Conservation (phyloP, 23 tunicate species). For the Trididemnum clinides region DNA sequence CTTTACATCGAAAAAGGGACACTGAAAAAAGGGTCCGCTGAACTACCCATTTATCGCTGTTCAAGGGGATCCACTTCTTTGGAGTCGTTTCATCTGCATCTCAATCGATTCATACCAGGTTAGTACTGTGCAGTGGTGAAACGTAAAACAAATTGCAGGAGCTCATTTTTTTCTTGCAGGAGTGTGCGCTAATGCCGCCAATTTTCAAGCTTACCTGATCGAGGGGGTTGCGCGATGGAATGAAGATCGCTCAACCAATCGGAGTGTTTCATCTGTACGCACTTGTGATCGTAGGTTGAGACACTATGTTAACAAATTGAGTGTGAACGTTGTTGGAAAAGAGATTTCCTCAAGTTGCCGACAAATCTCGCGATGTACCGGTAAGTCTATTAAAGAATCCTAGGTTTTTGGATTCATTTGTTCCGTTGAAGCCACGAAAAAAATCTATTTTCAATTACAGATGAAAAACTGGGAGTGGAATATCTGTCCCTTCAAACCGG, state of each 20-base stretch:
- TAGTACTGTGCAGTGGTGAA: too few relatives aligned
- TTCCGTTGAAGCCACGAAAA: too few relatives aligned
- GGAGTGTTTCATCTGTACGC: background rate
- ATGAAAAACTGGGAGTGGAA: background rate
- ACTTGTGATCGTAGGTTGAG: background rate
- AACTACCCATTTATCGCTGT: slow-evolving; percentile 22
- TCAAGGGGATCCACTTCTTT: background rate
- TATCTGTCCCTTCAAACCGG: background rate
- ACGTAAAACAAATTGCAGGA: too few relatives aligned
- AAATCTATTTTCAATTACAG: background rate
- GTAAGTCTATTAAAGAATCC: background rate
- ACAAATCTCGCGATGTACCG: background rate
- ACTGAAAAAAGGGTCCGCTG: slow-evolving; percentile 16
- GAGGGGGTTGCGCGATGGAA: background rate
- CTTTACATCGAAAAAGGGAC: slow-evolving; percentile 19
- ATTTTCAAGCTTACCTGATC: background rate
- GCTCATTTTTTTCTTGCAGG: background rate
- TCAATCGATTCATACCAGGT: background rate
- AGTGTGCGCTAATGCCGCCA: background rate
- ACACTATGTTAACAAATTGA: background rate
- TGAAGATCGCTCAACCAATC: background rate
- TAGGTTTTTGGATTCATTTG: too few relatives aligned
- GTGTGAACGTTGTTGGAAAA: background rate
- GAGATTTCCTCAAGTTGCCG: background rate
- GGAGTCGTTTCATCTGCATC: slow-evolving; percentile 7